Conservation (phyloP, 2,888 invertebrate species). For the Octonoba sinensis region DNA sequence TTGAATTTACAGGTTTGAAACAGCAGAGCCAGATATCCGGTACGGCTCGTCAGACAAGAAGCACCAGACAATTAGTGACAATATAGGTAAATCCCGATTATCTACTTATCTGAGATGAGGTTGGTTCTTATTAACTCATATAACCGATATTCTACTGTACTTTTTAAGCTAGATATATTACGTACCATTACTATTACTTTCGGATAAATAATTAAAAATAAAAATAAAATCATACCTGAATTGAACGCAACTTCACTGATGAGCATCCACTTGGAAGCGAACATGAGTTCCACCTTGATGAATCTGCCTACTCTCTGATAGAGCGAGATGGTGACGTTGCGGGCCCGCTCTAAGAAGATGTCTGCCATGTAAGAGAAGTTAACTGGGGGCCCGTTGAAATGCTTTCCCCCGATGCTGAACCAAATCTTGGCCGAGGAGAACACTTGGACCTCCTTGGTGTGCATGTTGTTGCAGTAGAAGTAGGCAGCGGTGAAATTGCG, state of each 20-base stretch:
- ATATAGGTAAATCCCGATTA: too few relatives aligned
- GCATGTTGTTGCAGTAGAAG: slow-evolving; percentile 87
- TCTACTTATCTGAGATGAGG: too few relatives aligned
- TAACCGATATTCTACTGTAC: too few relatives aligned
- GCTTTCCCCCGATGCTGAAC: slow-evolving; percentile 85
- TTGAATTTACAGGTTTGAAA: too few relatives aligned
- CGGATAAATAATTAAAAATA: too few relatives aligned
- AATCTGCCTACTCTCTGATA: slow-evolving; percentile 85
- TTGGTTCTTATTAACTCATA: too few relatives aligned
- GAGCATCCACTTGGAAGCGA: slow-evolving; percentile 88
- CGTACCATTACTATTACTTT: too few relatives aligned
- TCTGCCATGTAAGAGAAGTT: slow-evolving; percentile 81
- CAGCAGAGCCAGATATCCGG: too few relatives aligned
- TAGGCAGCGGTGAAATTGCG: slow-evolving; percentile 87
- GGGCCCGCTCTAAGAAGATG: slow-evolving; percentile 82
- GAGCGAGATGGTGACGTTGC: slow-evolving; percentile 85
- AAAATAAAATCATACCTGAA: slow-evolving; percentile 72
- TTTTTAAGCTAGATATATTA: too few relatives aligned
- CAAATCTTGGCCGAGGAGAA: slow-evolving; percentile 84
- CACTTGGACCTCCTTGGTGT: slow-evolving; percentile 82
- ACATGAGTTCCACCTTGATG: slow-evolving; percentile 83
- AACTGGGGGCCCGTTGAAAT: slow-evolving; percentile 83
- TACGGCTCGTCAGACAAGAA: too few relatives aligned
- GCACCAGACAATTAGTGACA: too few relatives aligned
- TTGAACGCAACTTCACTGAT: slow-evolving; percentile 90